Conservation (phyloP, 1,140 invertebrate genomes). For the Radopholus similis region DNA sequence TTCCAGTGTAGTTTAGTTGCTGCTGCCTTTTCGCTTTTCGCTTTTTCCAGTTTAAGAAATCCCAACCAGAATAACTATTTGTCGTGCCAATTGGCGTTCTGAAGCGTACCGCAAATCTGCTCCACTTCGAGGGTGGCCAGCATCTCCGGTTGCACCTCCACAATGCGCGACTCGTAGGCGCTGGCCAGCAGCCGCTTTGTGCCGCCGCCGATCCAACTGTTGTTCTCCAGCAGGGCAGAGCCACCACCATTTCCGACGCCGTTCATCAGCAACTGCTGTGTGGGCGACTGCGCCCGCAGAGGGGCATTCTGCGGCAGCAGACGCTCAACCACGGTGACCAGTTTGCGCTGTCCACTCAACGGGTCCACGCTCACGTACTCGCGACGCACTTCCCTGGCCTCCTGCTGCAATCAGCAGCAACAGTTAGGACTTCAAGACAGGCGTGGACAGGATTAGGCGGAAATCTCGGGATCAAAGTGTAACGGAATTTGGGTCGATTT, state of each 20-base stretch:
- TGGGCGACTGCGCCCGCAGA: background rate
- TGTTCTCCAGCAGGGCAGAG: background rate
- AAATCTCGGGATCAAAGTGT: background rate
- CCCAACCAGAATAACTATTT: background rate
- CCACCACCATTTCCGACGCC: background rate
- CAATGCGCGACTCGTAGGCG: conserved; percentile 25
- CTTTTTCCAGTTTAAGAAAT: conserved; percentile 7
- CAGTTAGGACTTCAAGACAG: too few relatives aligned
- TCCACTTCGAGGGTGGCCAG: conserved; percentile 26
- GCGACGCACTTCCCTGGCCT: conserved; percentile 23
- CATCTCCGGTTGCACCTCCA: conserved; percentile 8
- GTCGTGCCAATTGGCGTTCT: background rate
- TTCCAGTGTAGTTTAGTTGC: too few relatives aligned
- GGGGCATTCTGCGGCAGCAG: conserved; percentile 35
- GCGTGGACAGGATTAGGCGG: too few relatives aligned
- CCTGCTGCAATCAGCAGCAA: too few relatives aligned
- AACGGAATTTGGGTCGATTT: background rate
- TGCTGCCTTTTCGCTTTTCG: too few relatives aligned
- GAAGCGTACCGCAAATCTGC: conserved; percentile 27
- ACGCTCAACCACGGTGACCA: conserved; percentile 48
- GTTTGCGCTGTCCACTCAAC: conserved; percentile 45
- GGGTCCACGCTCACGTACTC: conserved; percentile 48
- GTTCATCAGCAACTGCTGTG: background rate
- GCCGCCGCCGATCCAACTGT: background rate
- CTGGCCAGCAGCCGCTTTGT: conserved; percentile 13